A percentile compares a stretch with the other conserved stretches of the same genome.
phyloP scores from a whole-genome alignment of 2,888 invertebrate species.

The Diabrotica balteata region DNA sequence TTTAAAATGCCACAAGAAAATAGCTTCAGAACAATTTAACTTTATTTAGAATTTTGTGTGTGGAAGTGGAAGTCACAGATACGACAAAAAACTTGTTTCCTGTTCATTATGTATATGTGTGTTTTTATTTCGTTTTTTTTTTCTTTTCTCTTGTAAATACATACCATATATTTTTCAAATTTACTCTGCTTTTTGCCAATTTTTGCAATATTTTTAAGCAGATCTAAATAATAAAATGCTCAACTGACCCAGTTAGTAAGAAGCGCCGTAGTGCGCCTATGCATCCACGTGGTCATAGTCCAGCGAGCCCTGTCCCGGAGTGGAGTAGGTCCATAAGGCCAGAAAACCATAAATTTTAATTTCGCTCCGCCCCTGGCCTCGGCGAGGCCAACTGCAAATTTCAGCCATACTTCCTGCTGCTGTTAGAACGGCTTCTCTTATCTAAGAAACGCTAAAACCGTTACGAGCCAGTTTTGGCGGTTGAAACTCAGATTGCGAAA shows the following conservation, averaged over 20 bases:
- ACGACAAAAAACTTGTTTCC: too few relatives aligned
- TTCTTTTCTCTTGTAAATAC: too few relatives aligned
- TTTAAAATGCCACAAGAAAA: too few relatives aligned
- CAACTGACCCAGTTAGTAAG: neutral
- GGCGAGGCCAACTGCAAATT: conserved; percentile 34
- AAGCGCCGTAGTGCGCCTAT: neutral
- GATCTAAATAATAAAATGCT: too few relatives aligned
- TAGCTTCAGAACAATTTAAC: too few relatives aligned
- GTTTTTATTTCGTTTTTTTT: too few relatives aligned
- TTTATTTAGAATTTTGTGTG: too few relatives aligned
- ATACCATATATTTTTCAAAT: too few relatives aligned
- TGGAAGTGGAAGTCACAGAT: too few relatives aligned
- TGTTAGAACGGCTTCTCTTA: conserved; percentile 17
- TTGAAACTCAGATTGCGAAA: conserved; percentile 7
- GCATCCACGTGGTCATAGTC: conserved; percentile 1
- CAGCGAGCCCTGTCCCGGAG: neutral
- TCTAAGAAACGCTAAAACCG: conserved; percentile 20
- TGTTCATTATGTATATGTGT: too few relatives aligned
- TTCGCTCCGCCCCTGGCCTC: conserved; percentile 23
- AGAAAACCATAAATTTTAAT: conserved; percentile 13
- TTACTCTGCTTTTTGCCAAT: too few relatives aligned
- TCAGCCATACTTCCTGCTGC: conserved; percentile 31
- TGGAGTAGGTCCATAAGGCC: neutral
- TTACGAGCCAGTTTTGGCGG: conserved; percentile 20
- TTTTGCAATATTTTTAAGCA: too few relatives aligned